phyloP scores from a whole-genome alignment of 2,888 invertebrate genomes.

The Margaritifera margaritifera region DNA sequence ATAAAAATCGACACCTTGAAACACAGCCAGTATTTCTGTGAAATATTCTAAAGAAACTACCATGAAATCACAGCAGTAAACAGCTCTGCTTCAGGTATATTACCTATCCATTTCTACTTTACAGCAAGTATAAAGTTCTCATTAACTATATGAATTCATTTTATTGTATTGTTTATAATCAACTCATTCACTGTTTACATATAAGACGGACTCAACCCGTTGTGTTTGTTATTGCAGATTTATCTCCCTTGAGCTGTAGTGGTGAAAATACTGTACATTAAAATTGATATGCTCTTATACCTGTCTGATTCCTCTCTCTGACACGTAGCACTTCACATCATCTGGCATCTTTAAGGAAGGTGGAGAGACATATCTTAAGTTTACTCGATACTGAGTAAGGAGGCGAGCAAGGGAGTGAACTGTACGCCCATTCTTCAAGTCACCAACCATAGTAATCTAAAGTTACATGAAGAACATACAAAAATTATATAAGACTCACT shows the following conservation, averaged over 20 bases:
- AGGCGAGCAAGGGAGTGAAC: slow-evolving; percentile 97
- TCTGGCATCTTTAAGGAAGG: slow-evolving; percentile 91
- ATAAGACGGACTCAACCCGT: neutral
- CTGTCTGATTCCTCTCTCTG: slow-evolving; percentile 86
- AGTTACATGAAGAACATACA: neutral
- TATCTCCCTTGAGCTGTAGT: too few species aligned
- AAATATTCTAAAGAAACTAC: too few species aligned
- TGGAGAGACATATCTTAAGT: slow-evolving; percentile 93
- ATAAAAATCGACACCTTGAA: too few species aligned
- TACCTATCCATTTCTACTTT: too few species aligned
- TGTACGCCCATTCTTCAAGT: slow-evolving; percentile 97
- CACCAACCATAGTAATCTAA: slow-evolving; percentile 96
- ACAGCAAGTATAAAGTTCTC: too few species aligned
- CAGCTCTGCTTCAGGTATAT: too few species aligned
- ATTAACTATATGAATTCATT: too few species aligned
- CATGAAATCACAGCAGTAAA: too few species aligned
- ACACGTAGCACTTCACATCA: slow-evolving; percentile 85
- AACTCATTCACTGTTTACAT: neutral
- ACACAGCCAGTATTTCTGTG: too few species aligned
- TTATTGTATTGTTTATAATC: too few species aligned
- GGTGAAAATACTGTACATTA: neutral
- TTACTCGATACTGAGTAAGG: slow-evolving; percentile 93
- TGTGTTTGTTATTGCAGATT: too few species aligned
- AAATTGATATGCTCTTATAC: slow-evolving; percentile 49
- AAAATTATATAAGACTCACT: too few species aligned